Evolutionary conservation across 2,888 invertebrate species (phyloP).

Genomic region (Stenoptilia bipunctidactyla): DNA sequence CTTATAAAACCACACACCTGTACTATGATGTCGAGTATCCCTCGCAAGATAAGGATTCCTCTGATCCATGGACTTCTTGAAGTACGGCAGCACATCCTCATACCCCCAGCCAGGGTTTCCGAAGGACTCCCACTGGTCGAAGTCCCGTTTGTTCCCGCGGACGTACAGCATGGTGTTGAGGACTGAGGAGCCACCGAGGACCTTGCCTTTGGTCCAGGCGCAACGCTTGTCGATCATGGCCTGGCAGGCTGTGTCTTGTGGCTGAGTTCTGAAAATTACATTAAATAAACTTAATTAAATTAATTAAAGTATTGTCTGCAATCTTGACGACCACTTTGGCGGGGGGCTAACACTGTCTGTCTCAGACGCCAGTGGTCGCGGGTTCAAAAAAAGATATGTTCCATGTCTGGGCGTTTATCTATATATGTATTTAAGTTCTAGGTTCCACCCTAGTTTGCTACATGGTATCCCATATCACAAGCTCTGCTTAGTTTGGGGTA

Average conservation of each 20-base stretch:
- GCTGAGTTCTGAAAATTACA: conserved; percentile 80
- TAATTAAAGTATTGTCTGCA: too few species aligned
- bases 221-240: conserved; percentile 88
- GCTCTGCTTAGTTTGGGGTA: too few species aligned
- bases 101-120: conserved; percentile 93
- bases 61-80: conserved; percentile 90
- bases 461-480: too few species aligned
- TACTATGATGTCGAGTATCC: conserved; percentile 77
- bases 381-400: too few species aligned
- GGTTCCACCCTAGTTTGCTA: too few species aligned
- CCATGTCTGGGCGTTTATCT: too few species aligned
- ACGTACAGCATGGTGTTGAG: conserved; percentile 94
- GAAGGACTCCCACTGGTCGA: conserved; percentile 86
- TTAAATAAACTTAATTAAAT: too few species aligned
- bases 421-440: too few species aligned
- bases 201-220: conserved; percentile 92
- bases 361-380: too few species aligned
- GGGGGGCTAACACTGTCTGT: too few species aligned
- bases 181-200: conserved; percentile 88
- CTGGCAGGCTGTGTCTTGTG: conserved; percentile 85
- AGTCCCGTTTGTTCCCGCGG: conserved; percentile 88
- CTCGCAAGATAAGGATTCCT: conserved; percentile 88
- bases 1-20: conserved; percentile 71
- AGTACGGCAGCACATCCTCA: conserved; percentile 84
- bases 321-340: too few species aligned